A percentile compares a stretch with the other conserved stretches of the same genome.
phyloP scores from a whole-genome alignment of 1,140 invertebrate species.

The Tetragnatha versicolor region DNA sequence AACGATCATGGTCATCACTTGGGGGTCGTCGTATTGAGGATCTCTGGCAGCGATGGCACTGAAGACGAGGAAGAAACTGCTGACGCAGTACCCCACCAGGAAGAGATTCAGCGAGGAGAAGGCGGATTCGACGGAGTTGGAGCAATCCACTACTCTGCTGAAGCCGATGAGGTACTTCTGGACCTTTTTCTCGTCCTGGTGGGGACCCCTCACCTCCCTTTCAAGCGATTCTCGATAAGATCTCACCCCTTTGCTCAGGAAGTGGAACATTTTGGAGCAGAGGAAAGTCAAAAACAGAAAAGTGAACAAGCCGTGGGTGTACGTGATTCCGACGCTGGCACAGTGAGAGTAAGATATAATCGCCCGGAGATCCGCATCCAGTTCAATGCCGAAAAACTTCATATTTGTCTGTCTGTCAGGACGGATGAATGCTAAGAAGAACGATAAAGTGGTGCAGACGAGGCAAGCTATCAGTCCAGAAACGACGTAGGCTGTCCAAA shows the following conservation, averaged over 20 bases:
- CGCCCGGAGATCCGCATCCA: background rate
- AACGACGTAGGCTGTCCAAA: no score
- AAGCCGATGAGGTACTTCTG: background rate
- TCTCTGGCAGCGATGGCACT: background rate
- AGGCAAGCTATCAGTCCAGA: no score
- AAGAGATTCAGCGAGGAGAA: background rate
- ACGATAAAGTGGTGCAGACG: no score
- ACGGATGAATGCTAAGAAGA: no score
- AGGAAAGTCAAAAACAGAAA: slow-evolving; percentile 3
- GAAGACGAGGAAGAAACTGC: slow-evolving; percentile 1
- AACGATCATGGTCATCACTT: background rate
- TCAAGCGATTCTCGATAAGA: background rate
- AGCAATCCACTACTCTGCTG: background rate
- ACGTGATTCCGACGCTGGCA: background rate
- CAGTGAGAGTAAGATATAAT: background rate
- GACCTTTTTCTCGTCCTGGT: background rate
- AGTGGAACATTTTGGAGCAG: background rate
- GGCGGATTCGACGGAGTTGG: background rate
- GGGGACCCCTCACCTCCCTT: background rate
- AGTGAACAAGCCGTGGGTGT: background rate
- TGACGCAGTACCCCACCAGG: background rate
- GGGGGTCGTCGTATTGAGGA: background rate
- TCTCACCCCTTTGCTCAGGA: background rate
- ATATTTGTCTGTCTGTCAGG: no score
- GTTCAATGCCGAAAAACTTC: background rate